Conservation (phyloP, 2,797 vertebrate species). For the Labroides dimidiatus region DNA sequence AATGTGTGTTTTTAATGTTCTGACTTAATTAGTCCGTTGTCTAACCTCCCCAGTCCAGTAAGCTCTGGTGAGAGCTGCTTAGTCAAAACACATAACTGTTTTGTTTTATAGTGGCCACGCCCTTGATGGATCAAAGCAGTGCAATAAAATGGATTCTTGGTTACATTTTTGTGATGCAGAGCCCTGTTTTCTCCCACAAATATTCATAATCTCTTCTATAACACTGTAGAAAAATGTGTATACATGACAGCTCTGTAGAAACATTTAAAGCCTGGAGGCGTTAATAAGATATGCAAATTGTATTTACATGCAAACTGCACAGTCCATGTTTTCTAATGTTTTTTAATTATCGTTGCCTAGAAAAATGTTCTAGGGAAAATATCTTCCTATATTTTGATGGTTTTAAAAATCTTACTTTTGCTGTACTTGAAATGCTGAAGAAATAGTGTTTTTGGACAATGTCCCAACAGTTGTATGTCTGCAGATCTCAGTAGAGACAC, state of each 20-base stretch:
- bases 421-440: neutral
- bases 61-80: conserved; percentile 52
- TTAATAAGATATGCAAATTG: conserved; percentile 16
- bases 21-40: conserved; percentile 70
- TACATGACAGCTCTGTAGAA: conserved; percentile 10
- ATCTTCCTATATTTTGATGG: neutral
- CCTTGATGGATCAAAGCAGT: conserved; percentile 44
- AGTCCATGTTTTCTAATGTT: conserved; percentile 14
- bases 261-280: conserved; percentile 15
- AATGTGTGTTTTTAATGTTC: conserved; percentile 68
- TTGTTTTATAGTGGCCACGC: conserved; percentile 33
- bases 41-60: conserved; percentile 46
- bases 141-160: conserved; percentile 30
- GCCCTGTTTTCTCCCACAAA: neutral
- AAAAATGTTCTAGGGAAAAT: conserved; percentile 4
- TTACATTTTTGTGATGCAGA: conserved; percentile 17
- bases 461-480: no score
- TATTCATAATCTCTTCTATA: conserved; percentile 19
- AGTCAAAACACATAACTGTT: conserved; percentile 46
- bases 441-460: neutral
- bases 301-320: conserved; percentile 17
- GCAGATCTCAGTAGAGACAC: no score
- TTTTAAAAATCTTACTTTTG: neutral
- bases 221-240: conserved; percentile 11
- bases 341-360: conserved; percentile 9